A percentile compares a stretch with the other conserved stretches of the same genome.
These are phyloP conservation scores for Cuculus canorus DNA, from an alignment of 2,797 vertebrate species.

Conservation along the genomic window DNA sequence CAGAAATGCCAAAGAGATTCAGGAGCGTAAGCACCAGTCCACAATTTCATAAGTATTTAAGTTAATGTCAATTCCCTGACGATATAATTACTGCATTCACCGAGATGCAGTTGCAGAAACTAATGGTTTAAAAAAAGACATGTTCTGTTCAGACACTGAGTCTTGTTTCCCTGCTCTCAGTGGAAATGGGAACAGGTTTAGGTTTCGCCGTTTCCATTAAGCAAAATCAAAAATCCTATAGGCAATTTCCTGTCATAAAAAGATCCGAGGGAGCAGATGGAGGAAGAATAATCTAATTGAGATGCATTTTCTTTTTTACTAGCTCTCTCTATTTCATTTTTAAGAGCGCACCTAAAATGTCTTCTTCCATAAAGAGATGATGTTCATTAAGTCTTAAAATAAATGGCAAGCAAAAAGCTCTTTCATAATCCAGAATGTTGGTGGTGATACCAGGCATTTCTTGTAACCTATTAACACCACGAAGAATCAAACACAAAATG, in stretches of 20 bases:
- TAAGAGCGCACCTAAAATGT: conserved; percentile 31
- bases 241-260: conserved; percentile 61
- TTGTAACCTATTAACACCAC: not conserved
- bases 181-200: conserved; percentile 24
- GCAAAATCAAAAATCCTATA: conserved; percentile 58
- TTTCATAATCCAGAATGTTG: not conserved
- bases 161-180: conserved; percentile 13
- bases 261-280: conserved; percentile 51
- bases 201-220: conserved; percentile 53
- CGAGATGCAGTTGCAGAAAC: not conserved
- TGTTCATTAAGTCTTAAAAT: conserved; percentile 46
- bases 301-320: conserved; percentile 34
- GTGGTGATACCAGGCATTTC: conserved; percentile 11
- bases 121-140: not conserved
- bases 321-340: conserved; percentile 16
- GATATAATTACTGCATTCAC: not conserved
- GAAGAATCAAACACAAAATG: not conserved
- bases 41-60: not conserved
- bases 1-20: not conserved
- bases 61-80: conserved; percentile 17
- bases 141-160: not conserved
- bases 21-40: not conserved
- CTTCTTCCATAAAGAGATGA: not conserved
- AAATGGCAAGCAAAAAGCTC: conserved; percentile 21
- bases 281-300: conserved; percentile 54